Base-by-base conservation (phyloP, 2,888 invertebrate species). In the Girardia tigrina region DNA sequence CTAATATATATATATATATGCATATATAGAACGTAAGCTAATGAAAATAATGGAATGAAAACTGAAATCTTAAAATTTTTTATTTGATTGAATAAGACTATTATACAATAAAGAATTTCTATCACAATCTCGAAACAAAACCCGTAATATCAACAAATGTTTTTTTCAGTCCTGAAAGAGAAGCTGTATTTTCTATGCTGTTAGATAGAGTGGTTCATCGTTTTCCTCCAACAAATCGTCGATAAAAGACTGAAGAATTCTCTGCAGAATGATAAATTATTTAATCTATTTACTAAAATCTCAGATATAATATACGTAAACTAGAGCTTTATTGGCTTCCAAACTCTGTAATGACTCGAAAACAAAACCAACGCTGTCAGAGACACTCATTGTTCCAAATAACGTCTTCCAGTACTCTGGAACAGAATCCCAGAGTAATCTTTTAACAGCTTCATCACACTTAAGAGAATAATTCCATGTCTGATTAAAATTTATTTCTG, bases 361-460 rank as follows among this genome's bases (percentile, higher is more conserved):
- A 12, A 56, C 56, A 16, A 56, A 56, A 12, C 56, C 56, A 4
- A 56, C 56, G 23, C 56, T 56, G 56, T 56, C 56, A 23, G 56
- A n/a, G 2, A 56, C 56, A 56, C 56, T 56, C 56, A 56, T 56
- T 16, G 56, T 23, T n/a, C 56, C 56, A n/a, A 56, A 56, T 56
- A 56, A 56, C n/a, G 56, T 56, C 23, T 56, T 56, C 56, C 56
- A 56, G 56, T 56, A 56, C 23, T 56, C 56, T n/a, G 56, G 56
- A 56, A 56, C 56, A 6, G 23, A 56, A 20, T 56, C 56, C 56
- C 56, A 56, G n/a, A 56, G n/a, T n/a, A 56, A 56, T 23, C 56
- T n/a, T n/a, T 56, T 56, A 23, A 56, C 56, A 8, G 56, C 56
- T 56, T 56, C 56, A 56, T 56, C 56, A 23, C 56, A 56, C 23